Conservation (phyloP, 2,113 vertebrate genomes). For the Talpa occidentalis region DNA sequence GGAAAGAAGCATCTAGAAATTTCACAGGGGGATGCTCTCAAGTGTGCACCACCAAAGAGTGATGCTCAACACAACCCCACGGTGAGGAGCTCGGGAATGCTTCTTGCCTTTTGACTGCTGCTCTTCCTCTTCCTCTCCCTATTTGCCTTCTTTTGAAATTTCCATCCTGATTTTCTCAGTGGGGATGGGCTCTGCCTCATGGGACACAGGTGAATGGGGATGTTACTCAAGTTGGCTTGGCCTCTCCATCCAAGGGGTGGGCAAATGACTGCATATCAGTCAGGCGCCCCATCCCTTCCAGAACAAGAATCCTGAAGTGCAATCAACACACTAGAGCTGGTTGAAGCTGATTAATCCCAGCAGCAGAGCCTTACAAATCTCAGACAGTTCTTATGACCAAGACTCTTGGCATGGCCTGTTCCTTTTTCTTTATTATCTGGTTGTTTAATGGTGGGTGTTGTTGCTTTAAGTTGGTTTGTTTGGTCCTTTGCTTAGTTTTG, state of each 20-base stretch:
- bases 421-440: background rate
- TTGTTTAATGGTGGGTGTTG: background rate
- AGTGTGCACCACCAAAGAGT: background rate
- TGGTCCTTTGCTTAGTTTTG: background rate
- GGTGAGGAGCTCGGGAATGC: background rate
- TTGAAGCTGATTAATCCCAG: background rate
- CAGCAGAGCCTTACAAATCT: background rate
- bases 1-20: background rate
- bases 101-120: background rate
- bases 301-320: background rate
- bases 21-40: accelerated
- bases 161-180: background rate
- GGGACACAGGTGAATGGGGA: background rate
- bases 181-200: background rate
- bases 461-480: background rate
- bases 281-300: background rate
- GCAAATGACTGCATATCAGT: background rate
- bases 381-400: accelerated
- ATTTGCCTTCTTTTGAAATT: background rate
- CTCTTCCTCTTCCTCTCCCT: too few relatives aligned
- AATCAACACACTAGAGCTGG: background rate
- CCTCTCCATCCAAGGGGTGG: background rate
- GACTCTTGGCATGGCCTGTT: background rate
- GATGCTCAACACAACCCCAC: background rate
- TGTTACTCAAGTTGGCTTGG: background rate